Evolutionary conservation across 1,140 invertebrate species (phyloP).

Genomic region (Drosophila pachea): DNA sequence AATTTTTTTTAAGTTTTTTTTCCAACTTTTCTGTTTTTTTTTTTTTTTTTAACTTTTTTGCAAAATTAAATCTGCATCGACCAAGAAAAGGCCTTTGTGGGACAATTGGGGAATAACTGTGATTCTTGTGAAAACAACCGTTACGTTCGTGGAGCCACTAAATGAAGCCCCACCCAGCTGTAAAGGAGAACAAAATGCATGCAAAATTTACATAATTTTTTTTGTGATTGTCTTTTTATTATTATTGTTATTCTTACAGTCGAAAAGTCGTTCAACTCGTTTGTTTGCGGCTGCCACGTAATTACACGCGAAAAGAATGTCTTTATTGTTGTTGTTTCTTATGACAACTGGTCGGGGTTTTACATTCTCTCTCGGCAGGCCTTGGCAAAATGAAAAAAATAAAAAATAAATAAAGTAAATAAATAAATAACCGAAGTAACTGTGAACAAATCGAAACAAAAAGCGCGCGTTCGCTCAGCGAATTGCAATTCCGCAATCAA

Average conservation of each 20-base stretch:
- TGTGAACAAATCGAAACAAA: conserved; percentile 2
- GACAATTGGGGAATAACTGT: background rate
- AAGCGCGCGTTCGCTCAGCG: conserved; percentile 22
- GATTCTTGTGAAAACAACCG: background rate
- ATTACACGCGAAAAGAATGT: conserved; percentile 59
- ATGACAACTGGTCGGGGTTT: conserved; percentile 28
- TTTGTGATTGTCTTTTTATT: background rate
- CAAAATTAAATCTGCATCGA: conserved; percentile 11
- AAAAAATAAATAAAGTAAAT: conserved; percentile 10
- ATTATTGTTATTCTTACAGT: conserved; percentile 32
- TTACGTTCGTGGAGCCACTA: conserved; percentile 1
- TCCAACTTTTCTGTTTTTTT: background rate
- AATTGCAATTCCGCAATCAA: conserved; percentile 63
- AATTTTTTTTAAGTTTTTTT: background rate
- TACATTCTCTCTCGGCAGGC: conserved; percentile 69
- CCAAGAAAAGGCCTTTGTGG: background rate
- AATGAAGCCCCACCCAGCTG: conserved; percentile 21
- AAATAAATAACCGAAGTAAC: no score
- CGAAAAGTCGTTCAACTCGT: conserved; percentile 64
- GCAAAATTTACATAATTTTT: background rate
- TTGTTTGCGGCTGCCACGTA: conserved; percentile 58
- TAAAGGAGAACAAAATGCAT: conserved; percentile 24
- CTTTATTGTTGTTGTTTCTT: conserved; percentile 39
- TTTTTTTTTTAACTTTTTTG: conserved; percentile 1
- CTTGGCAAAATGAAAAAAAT: conserved; percentile 55